A percentile compares a stretch with the other conserved stretches of the same genome.
phyloP scores from a whole-genome alignment of 2,888 invertebrate genomes.

The Cerastis leucographa region DNA sequence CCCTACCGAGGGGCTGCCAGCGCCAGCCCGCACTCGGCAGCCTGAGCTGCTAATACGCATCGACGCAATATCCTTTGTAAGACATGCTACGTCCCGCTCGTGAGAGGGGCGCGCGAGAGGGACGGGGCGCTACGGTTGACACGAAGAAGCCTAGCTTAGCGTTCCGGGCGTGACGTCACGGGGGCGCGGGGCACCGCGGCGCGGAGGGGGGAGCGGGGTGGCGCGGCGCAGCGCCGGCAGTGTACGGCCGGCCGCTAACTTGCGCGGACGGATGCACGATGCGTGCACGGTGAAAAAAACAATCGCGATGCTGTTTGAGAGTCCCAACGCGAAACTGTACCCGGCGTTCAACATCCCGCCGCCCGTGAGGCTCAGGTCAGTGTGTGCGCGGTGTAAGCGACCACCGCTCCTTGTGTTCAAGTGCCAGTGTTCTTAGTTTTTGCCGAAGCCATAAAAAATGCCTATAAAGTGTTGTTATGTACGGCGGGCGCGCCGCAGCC shows the following conservation, averaged over 20 bases:
- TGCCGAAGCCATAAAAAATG: conserved; percentile 80
- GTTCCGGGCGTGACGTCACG: conserved; percentile 86
- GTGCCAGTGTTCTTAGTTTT: conserved; percentile 78
- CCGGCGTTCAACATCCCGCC: conserved; percentile 93
- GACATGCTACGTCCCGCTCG: conserved; percentile 69
- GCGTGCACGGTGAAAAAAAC: conserved; percentile 85
- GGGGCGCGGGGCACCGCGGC: conserved; percentile 75
- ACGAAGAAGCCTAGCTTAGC: conserved; percentile 77
- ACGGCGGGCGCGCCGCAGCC: conserved; percentile 73
- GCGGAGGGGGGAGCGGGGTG: conserved; percentile 70
- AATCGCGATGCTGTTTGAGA: conserved; percentile 93
- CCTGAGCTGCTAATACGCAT: conserved; percentile 64
- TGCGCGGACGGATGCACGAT: conserved; percentile 81
- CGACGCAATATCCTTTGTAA: conserved; percentile 71
- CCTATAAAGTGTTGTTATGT: conserved; percentile 79
- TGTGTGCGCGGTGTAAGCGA: conserved; percentile 52
- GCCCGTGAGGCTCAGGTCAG: conserved; percentile 91
- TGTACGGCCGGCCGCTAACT: conserved; percentile 84
- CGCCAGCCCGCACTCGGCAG: conserved; percentile 47
- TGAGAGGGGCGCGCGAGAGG: conserved; percentile 55
- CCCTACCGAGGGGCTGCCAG: conserved; percentile 72
- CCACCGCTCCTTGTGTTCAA: conserved; percentile 64
- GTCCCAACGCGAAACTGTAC: conserved; percentile 93
- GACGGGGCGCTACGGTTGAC: conserved; percentile 65
- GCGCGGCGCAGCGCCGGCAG: conserved; percentile 77